Base-by-base conservation (phyloP, 2,113 vertebrate species). In the Chionomys nivalis region DNA sequence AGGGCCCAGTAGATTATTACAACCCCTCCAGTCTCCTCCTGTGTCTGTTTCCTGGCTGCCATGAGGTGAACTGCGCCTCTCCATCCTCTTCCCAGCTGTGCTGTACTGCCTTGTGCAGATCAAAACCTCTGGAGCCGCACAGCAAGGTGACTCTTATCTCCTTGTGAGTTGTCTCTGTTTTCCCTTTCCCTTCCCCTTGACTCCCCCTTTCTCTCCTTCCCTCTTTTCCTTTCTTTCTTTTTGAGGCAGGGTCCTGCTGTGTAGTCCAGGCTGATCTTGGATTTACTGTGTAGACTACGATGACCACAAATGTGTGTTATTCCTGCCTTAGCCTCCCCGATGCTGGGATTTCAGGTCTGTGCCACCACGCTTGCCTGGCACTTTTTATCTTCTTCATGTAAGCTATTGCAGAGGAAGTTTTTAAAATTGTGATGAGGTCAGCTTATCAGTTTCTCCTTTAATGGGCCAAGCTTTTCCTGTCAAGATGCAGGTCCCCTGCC, bases 71-170 rank as follows among this genome's bases (percentile, higher is more conserved):
- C 24, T 44, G 55, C 5, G 2, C 21, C 28, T 42, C 19, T 61
- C 55, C 9, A 89, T n/a, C 49, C 11, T 8, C 5, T 36, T 17
- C 75, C 36, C 87, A 28, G n/a, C 26, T 10, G 3, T 8, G 24
- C 1, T 44, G n/a, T 8, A 6, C n/a, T 42, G 49, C 52, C n/a
- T 58, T 0, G 7, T 23, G 3, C 1, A 7, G 26, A 39, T 21
- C 2, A 13, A 42, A 61, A 42, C 68, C 87, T 73, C 28, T 49
- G 52, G 39, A 23, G 7, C 19, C 9, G 28, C 19, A 10, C 36
- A 39, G 68, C 24, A 33, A 10, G 8, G 5, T 26, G 24, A 36
- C 9, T 23, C 44, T 66, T 52, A 39, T 44, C 33, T 66, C 11
- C 33, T 52, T 78, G 19, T 36, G 44, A n/a, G 17, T 8, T 78